Evolutionary conservation across 2,888 invertebrate genomes (phyloP).

Genomic region (Caenorhabditis japonica): DNA sequence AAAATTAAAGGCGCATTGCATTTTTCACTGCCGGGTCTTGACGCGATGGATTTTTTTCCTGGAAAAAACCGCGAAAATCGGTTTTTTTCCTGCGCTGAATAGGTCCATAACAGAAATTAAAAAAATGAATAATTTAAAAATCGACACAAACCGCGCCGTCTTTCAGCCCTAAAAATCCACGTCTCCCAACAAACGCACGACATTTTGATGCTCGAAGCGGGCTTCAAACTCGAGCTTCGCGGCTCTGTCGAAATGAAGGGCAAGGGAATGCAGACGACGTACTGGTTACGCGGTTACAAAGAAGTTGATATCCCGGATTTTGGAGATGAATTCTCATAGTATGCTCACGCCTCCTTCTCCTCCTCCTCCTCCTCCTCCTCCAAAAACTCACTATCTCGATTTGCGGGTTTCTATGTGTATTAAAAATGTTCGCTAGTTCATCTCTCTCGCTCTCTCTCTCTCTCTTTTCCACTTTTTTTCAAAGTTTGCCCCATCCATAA

Average conservation of each 20-base stretch:
- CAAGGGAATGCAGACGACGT: conserved; percentile 76
- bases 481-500: conserved; percentile 41
- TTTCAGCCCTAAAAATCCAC: conserved; percentile 77
- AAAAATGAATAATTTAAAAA: too few species aligned
- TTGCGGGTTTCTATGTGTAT: neutral
- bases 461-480: conserved; percentile 10
- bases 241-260: conserved; percentile 78
- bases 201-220: conserved; percentile 71
- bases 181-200: conserved; percentile 75
- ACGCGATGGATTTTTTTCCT: too few species aligned
- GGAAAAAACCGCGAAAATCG: too few species aligned
- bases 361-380: neutral
- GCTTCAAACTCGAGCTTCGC: conserved; percentile 75
- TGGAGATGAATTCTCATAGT: conserved; percentile 72
- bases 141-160: too few species aligned
- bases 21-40: too few species aligned
- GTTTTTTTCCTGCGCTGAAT: too few species aligned
- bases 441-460: neutral
- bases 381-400: neutral
- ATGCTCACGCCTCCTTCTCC: conserved; percentile 1
- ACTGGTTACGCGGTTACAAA: conserved; percentile 76
- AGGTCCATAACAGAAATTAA: too few species aligned
- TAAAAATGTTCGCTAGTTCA: neutral
- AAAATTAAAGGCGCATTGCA: too few species aligned
- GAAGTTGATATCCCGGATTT: conserved; percentile 74